These are phyloP conservation scores for Papilio glaucus DNA, from an alignment of 1,140 invertebrate species.

Conservation along the genomic window DNA sequence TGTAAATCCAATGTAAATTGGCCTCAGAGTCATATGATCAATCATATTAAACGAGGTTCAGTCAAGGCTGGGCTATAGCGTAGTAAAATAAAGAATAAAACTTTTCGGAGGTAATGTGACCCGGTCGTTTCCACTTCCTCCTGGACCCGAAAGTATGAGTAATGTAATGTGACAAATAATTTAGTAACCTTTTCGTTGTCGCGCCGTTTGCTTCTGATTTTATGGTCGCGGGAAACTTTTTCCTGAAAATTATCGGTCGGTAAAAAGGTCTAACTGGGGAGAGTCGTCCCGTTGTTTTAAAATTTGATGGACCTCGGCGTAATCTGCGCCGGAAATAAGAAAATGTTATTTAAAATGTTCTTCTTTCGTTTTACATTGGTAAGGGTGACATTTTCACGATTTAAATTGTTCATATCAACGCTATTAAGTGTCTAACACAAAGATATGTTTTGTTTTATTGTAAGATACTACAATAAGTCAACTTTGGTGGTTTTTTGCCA, in stretches of 20 bases:
- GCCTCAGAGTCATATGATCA: no score
- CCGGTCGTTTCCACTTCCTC: no score
- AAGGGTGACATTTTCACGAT: no score
- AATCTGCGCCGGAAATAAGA: slow-evolving; percentile 3
- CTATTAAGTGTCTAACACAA: not conserved
- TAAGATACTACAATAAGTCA: no score
- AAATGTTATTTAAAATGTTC: slow-evolving; percentile 8
- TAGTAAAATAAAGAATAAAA: no score
- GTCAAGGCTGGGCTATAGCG: no score
- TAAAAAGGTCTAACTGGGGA: slow-evolving; percentile 9
- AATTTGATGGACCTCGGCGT: slow-evolving; percentile 2
- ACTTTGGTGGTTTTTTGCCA: no score
- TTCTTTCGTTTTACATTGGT: not conserved
- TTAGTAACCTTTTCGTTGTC: slow-evolving; percentile 9
- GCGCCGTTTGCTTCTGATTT: slow-evolving; percentile 12
- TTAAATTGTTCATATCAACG: no score
- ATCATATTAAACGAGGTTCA: no score
- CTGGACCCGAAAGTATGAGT: not conserved
- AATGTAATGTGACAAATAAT: slow-evolving; percentile 6
- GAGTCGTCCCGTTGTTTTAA: slow-evolving; percentile 1
- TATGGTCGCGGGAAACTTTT: not conserved
- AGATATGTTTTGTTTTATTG: no score
- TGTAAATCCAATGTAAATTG: no score
- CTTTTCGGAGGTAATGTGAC: no score
- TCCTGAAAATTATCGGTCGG: not conserved